A percentile compares a stretch with the other conserved stretches of the same genome.
Conservation (phyloP, 1,140 invertebrate genomes). For the Diploscapter pachys region DNA sequence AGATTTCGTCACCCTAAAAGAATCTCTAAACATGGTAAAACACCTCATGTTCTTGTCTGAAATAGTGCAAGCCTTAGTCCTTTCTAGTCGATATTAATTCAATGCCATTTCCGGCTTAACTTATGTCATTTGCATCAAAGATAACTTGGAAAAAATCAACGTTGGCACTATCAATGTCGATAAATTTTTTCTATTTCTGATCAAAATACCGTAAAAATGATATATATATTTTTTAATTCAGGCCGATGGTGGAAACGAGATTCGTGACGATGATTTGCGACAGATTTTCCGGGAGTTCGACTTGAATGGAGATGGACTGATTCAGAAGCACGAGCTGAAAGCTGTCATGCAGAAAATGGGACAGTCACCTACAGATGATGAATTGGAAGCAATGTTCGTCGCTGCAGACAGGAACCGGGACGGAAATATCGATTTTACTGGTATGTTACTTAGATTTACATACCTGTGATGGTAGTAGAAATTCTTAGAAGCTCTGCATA, state of each 20-base stretch:
- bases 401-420: conserved; percentile 40
- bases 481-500: neutral
- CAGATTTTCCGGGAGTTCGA: conserved; percentile 57
- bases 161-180: too few species aligned
- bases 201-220: neutral
- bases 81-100: too few species aligned
- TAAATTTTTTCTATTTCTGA: too few species aligned
- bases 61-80: too few species aligned
- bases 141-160: too few species aligned
- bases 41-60: too few species aligned
- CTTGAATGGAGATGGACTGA: conserved; percentile 56
- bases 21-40: too few species aligned
- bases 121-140: too few species aligned
- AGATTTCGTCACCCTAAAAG: too few species aligned
- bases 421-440: conserved; percentile 43
- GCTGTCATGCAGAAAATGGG: conserved; percentile 59
- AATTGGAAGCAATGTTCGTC: conserved; percentile 47
- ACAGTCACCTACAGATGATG: conserved; percentile 58
- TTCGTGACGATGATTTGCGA: conserved; percentile 53
- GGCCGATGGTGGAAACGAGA: conserved; percentile 47
- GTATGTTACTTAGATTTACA: conserved; percentile 21
- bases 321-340: conserved; percentile 55
- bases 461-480: neutral
- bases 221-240: conserved; percentile 23
- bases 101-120: too few species aligned